Conservation (phyloP, 2,888 invertebrate genomes). For the Spilosoma lubricipeda region DNA sequence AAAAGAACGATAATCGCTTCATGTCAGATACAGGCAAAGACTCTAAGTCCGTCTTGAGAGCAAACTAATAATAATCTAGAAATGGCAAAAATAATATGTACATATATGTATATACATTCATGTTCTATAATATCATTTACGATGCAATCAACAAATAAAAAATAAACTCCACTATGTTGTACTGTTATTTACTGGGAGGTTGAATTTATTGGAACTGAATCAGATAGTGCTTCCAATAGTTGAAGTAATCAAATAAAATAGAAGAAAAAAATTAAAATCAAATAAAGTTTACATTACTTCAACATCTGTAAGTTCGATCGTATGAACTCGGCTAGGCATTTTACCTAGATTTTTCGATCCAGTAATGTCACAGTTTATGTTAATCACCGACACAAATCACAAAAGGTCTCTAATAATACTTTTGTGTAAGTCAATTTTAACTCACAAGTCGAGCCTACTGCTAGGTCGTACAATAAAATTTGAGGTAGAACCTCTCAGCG, state of each 20-base stretch:
- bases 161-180: neutral
- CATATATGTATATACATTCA: too few species aligned
- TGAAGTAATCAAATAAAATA: neutral
- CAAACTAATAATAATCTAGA: neutral
- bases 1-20: neutral
- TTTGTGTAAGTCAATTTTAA: constrained; percentile 12
- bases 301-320: neutral
- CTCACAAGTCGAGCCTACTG: constrained; percentile 11
- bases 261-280: too few species aligned
- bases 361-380: neutral
- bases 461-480: constrained; percentile 22
- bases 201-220: neutral
- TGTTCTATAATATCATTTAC: too few species aligned
- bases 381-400: constrained; percentile 5
- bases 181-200: neutral
- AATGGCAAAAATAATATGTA: neutral
- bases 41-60: neutral
- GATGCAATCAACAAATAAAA: too few species aligned
- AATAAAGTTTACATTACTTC: neutral
- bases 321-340: neutral
- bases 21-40: neutral
- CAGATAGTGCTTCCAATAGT: neutral
- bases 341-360: neutral
- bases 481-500: constrained; percentile 20
- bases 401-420: constrained; percentile 3